These are phyloP conservation scores for Tricholauxania praeusta DNA, from an alignment of 2,888 invertebrate species.

Conservation along the genomic window DNA sequence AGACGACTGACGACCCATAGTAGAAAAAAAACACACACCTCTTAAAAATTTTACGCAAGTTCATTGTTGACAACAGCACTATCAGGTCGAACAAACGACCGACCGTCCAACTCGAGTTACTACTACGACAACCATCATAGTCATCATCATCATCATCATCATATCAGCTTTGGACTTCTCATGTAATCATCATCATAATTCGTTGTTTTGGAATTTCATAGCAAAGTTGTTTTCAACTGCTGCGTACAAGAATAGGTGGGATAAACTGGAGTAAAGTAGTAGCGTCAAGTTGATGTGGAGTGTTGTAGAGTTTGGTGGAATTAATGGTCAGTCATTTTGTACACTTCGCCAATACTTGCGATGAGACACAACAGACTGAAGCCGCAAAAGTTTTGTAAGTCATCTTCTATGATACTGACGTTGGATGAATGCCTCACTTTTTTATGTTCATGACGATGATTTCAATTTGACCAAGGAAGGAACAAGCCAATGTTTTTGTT, in stretches of 20 bases:
- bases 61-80: slow-evolving; percentile 39
- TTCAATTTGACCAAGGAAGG: not conserved
- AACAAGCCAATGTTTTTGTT: not conserved
- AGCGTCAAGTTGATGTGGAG: too few relatives aligned
- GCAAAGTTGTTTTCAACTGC: slow-evolving; percentile 12
- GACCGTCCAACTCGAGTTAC: slow-evolving; percentile 21
- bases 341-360: not conserved
- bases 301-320: too few relatives aligned
- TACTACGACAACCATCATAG: not conserved
- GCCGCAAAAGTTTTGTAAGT: slow-evolving; percentile 25
- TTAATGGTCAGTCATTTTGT: not conserved
- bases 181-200: slow-evolving; percentile 20
- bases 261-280: too few relatives aligned
- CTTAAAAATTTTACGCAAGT: slow-evolving; percentile 38
- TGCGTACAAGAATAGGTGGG: too few relatives aligned
- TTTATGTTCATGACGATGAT: too few relatives aligned
- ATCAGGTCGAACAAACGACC: slow-evolving; percentile 21
- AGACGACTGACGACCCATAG: not conserved
- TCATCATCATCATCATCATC: slow-evolving; percentile 1
- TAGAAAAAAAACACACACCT: slow-evolving; percentile 11
- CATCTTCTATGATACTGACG: slow-evolving; percentile 2
- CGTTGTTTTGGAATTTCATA: slow-evolving; percentile 21
- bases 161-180: slow-evolving; percentile 5
- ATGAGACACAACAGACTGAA: not conserved
- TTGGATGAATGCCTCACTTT: too few relatives aligned